phyloP scores from a whole-genome alignment of 1,140 invertebrate genomes.

The Tenebrio molitor region DNA sequence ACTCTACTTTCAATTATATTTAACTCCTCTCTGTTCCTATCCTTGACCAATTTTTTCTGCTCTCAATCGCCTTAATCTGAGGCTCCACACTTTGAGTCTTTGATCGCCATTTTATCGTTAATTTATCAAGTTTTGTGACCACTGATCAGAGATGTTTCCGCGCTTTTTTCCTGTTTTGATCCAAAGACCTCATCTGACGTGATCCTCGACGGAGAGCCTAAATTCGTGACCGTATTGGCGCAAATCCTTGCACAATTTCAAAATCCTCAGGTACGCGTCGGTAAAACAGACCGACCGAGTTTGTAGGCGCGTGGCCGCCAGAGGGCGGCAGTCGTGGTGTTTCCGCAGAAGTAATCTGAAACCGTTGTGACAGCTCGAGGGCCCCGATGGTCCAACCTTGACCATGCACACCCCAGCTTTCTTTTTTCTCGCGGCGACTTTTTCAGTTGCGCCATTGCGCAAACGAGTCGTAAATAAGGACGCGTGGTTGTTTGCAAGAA shows the following conservation, averaged over 20 bases:
- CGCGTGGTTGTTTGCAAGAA: slow-evolving; percentile 1
- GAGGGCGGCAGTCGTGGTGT: too few species aligned
- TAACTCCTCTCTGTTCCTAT: slow-evolving; percentile 71
- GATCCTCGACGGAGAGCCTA: slow-evolving; percentile 74
- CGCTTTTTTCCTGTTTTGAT: slow-evolving; percentile 82
- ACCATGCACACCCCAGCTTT: too few species aligned
- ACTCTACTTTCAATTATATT: slow-evolving; percentile 70
- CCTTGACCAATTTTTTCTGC: slow-evolving; percentile 67
- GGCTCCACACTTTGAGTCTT: slow-evolving; percentile 78
- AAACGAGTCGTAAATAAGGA: background rate
- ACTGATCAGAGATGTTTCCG: slow-evolving; percentile 77
- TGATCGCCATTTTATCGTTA: slow-evolving; percentile 80
- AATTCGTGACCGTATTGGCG: slow-evolving; percentile 73
- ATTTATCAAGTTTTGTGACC: slow-evolving; percentile 80
- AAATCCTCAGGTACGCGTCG: slow-evolving; percentile 61
- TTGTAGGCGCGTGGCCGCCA: too few species aligned
- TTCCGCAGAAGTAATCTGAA: too few species aligned
- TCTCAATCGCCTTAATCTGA: slow-evolving; percentile 73
- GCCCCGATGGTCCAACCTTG: too few species aligned
- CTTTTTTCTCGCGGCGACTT: too few species aligned
- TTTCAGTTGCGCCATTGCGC: too few species aligned
- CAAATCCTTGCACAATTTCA: slow-evolving; percentile 73
- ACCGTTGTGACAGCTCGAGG: too few species aligned
- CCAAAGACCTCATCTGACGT: slow-evolving; percentile 78
- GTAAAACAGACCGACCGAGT: background rate